A percentile compares a stretch with the other conserved stretches of the same genome.
Conservation (phyloP, 2,797 vertebrate species). For the Eulemur mongoz region DNA sequence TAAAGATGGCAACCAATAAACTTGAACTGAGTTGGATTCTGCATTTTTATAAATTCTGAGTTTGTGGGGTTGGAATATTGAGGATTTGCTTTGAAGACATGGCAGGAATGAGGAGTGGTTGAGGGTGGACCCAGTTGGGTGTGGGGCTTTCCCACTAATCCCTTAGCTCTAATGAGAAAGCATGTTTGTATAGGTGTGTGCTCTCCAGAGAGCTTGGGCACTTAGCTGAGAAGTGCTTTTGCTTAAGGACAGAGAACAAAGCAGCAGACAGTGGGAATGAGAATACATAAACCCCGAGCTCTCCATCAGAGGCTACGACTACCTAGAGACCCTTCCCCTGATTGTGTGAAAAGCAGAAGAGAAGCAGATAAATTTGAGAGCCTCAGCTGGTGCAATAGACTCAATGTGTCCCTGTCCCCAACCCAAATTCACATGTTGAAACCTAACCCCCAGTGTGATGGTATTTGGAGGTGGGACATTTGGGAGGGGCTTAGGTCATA, state of each 20-base stretch:
- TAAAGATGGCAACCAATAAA: neutral
- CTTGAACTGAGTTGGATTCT: neutral
- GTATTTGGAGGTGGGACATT: neutral
- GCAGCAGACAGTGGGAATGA: neutral
- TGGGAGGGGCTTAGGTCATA: neutral
- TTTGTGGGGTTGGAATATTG: neutral
- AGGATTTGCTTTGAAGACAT: neutral
- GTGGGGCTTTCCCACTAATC: neutral
- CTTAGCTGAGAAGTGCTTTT: neutral
- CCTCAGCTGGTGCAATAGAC: neutral
- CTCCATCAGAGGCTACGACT: neutral
- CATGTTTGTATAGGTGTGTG: neutral
- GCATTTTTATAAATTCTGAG: neutral
- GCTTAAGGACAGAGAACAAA: neutral
- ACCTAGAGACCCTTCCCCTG: neutral
- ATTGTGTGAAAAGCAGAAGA: neutral
- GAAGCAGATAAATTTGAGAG: neutral
- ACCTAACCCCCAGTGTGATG: no score
- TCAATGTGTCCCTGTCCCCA: no score
- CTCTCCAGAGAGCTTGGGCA: neutral
- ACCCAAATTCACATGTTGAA: no score
- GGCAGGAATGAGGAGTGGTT: neutral
- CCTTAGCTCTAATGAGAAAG: neutral
- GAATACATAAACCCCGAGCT: neutral
- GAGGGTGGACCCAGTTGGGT: neutral